These are phyloP conservation scores for Puntigrus tetrazona DNA, from an alignment of 2,113 vertebrate species.

Conservation along the genomic window DNA sequence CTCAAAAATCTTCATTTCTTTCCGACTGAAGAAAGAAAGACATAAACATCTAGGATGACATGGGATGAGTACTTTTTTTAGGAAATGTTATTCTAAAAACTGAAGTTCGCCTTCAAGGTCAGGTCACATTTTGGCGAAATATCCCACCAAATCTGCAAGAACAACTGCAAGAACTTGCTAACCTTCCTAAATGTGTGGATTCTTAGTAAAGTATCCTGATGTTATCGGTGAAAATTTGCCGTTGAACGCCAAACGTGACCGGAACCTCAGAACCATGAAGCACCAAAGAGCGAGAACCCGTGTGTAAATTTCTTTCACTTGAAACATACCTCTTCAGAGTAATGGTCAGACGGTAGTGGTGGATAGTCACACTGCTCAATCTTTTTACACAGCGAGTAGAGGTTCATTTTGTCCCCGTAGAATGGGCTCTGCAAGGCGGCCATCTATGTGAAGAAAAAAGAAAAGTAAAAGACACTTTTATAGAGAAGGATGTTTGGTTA, in stretches of 20 bases:
- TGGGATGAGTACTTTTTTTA: too few species aligned
- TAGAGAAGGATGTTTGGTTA: background rate
- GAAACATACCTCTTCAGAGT: conserved; percentile 88
- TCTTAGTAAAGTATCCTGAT: background rate
- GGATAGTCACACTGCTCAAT: conserved; percentile 99
- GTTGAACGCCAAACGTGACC: background rate
- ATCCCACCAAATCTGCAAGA: background rate
- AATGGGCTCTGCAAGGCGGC: conserved; percentile 97
- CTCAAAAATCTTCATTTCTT: too few species aligned
- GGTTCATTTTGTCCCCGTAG: conserved; percentile 99
- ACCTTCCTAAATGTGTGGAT: background rate
- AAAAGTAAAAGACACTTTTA: conserved; percentile 14
- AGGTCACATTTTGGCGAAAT: too few species aligned
- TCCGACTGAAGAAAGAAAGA: too few species aligned
- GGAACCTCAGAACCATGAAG: background rate
- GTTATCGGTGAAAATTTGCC: background rate
- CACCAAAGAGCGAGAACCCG: background rate
- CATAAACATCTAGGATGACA: too few species aligned
- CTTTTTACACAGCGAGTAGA: conserved; percentile 99
- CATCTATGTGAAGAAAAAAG: conserved; percentile 79
- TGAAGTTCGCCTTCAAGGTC: too few species aligned
- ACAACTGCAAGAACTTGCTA: background rate
- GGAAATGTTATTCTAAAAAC: too few species aligned
- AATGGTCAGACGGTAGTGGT: conserved; percentile 98
- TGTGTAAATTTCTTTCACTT: background rate